Conservation (phyloP, 2,888 invertebrate genomes). For the Oscheius myriophilus region DNA sequence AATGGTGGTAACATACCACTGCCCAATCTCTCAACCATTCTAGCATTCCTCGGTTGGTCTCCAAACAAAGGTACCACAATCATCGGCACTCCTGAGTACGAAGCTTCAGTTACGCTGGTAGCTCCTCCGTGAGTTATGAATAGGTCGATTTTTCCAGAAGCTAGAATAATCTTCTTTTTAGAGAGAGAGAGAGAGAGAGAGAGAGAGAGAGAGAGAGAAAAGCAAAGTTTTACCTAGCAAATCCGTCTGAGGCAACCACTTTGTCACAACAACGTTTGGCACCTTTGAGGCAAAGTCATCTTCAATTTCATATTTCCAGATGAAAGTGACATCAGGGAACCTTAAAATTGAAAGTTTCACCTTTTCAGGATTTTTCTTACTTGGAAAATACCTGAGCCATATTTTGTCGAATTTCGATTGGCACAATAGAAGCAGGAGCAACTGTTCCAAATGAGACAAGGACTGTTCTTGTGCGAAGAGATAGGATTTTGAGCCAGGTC, state of each 20-base stretch:
- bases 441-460: slow-evolving; percentile 26
- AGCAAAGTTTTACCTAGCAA: neutral
- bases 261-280: slow-evolving; percentile 9
- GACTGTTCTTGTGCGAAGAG: slow-evolving; percentile 1
- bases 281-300: slow-evolving; percentile 18
- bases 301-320: slow-evolving; percentile 54
- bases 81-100: slow-evolving; percentile 1
- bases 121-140: slow-evolving; percentile 25
- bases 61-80: slow-evolving; percentile 19
- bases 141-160: slow-evolving; percentile 3
- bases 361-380: neutral
- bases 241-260: slow-evolving; percentile 19
- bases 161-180: neutral
- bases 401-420: neutral
- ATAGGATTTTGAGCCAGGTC: slow-evolving; percentile 13
- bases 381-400: slow-evolving; percentile 1
- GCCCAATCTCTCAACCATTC: slow-evolving; percentile 11
- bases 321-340: slow-evolving; percentile 40
- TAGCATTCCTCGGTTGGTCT: slow-evolving; percentile 16
- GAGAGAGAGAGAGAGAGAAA: too few species aligned
- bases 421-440: slow-evolving; percentile 12
- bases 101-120: slow-evolving; percentile 5
- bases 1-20: slow-evolving; percentile 6
- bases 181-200: too few species aligned
- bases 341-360: neutral